phyloP scores from a whole-genome alignment of 2,888 invertebrate genomes.

The Drosophila prolongata region DNA sequence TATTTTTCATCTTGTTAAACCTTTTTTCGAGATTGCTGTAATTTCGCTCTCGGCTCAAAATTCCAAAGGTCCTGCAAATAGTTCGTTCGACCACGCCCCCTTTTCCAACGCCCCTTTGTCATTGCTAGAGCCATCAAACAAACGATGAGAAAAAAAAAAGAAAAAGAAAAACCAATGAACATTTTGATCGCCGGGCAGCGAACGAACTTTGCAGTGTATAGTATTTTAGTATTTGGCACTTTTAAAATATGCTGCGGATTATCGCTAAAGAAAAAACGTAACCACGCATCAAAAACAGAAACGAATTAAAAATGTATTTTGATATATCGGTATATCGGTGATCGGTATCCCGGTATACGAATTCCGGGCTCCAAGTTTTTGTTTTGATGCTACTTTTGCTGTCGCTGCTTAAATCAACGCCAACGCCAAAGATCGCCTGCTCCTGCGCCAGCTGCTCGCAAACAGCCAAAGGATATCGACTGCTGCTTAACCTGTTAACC shows the following conservation, averaged over 20 bases:
- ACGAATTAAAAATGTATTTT: constrained; percentile 17
- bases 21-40: constrained; percentile 8
- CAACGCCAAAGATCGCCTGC: constrained; percentile 51
- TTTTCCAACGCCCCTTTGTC: constrained; percentile 21
- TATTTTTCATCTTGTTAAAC: constrained; percentile 4
- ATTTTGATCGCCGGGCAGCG: constrained; percentile 57
- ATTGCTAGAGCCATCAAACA: constrained; percentile 67
- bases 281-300: constrained; percentile 44
- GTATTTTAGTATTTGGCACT: constrained; percentile 84
- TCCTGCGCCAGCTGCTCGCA: constrained; percentile 53
- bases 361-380: constrained; percentile 7
- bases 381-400: constrained; percentile 35
- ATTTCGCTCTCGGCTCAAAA: constrained; percentile 10
- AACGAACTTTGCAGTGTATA: constrained; percentile 72
- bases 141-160: not conserved
- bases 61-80: constrained; percentile 44
- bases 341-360: constrained; percentile 4
- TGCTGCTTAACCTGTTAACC: constrained; percentile 52
- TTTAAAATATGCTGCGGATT: constrained; percentile 83
- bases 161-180: constrained; percentile 62
- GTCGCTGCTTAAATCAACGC: constrained; percentile 59
- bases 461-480: constrained; percentile 52
- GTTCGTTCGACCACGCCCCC: constrained; percentile 62
- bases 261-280: constrained; percentile 73
- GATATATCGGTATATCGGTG: constrained; percentile 1